A percentile compares a stretch with the other conserved stretches of the same genome.
Conservation (phyloP, 2,888 invertebrate species). For the Pyrrhia umbra region DNA sequence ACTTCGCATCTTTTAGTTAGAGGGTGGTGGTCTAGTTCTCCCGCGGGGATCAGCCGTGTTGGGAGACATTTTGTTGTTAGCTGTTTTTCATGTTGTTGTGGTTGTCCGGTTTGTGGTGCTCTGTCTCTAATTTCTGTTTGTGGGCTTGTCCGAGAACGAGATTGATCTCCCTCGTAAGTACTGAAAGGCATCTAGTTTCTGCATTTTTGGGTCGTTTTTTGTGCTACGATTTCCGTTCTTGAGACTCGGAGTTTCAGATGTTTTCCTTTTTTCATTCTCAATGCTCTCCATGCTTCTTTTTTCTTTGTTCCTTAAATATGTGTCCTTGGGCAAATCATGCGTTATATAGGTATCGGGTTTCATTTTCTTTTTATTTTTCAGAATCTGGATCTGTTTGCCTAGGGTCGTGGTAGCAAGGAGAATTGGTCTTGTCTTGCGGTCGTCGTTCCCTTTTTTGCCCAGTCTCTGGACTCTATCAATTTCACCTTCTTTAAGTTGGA, state of each 20-base stretch:
- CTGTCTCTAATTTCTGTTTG: not conserved
- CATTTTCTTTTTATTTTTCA: constrained; percentile 14
- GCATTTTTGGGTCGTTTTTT: not conserved
- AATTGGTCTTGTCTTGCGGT: not conserved
- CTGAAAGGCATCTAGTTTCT: not conserved
- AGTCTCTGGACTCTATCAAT: constrained; percentile 2
- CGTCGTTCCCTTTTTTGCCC: not conserved
- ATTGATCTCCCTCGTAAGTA: not conserved
- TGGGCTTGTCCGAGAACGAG: not conserved
- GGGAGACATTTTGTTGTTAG: not conserved
- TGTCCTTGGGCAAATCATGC: not conserved
- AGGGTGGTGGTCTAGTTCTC: constrained; percentile 11
- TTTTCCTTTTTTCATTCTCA: not conserved
- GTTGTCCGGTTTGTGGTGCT: not conserved
- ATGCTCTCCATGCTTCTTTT: not conserved
- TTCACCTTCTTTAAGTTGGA: not conserved
- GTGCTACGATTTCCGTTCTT: not conserved
- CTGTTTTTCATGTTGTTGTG: not conserved
- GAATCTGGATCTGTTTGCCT: not conserved
- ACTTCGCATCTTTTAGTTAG: not conserved
- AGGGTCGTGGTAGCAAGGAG: not conserved
- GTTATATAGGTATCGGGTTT: not conserved
- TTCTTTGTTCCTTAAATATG: not conserved
- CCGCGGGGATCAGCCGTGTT: constrained; percentile 8
- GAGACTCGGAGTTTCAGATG: not conserved